Percentiles rank a stretch among this genome's conserved stretches.
phyloP scores from a whole-genome alignment of 2,113 vertebrate genomes.

The Ifrita kowaldi region DNA sequence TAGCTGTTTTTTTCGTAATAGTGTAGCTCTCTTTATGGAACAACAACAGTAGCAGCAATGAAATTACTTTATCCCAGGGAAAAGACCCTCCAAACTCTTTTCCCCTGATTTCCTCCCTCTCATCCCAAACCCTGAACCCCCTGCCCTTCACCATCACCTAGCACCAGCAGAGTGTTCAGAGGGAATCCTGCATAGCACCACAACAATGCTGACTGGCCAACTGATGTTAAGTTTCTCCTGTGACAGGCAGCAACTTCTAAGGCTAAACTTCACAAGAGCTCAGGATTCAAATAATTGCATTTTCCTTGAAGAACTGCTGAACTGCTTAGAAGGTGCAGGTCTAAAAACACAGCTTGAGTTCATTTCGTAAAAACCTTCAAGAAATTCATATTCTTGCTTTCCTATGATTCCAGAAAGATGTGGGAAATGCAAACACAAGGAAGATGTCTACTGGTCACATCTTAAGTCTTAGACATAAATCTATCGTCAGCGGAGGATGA shows the following conservation, averaged over 20 bases:
- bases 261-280: neutral
- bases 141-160: neutral
- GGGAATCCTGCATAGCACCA: neutral
- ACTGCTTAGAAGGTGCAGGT: neutral
- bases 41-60: neutral
- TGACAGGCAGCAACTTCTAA: neutral
- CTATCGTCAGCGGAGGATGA: rapidly evolving
- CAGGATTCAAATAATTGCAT: neutral
- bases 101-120: neutral
- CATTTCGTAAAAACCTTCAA: neutral
- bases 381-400: neutral
- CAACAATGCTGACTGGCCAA: rapidly evolving
- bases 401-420: neutral
- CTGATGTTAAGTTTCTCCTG: neutral
- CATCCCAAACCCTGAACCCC: neutral
- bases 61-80: neutral
- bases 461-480: neutral
- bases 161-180: neutral
- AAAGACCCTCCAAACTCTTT: neutral
- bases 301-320: neutral
- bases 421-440: neutral
- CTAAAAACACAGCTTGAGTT: neutral
- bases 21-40: neutral
- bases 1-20: neutral
- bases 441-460: neutral